Conservation (phyloP, 2,888 invertebrate species). For the Aphrophora alni region DNA sequence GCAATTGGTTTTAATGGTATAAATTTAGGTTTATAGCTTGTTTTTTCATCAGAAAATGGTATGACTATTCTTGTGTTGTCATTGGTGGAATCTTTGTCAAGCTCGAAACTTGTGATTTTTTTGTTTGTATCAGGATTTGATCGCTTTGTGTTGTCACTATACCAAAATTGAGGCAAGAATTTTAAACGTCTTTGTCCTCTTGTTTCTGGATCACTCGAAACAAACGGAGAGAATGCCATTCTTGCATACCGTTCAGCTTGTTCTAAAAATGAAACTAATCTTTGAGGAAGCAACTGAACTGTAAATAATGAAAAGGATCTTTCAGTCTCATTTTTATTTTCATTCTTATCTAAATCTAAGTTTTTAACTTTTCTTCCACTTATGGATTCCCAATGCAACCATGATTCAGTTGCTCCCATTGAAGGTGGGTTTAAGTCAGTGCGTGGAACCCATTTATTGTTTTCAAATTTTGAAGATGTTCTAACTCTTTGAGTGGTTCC, state of each 20-base stretch:
- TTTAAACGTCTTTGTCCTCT: conserved; percentile 36
- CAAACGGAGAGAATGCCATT: conserved; percentile 58
- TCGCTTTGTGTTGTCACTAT: conserved; percentile 1
- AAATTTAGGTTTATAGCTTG: conserved; percentile 32
- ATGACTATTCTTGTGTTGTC: conserved; percentile 24
- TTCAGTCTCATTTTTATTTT: neutral
- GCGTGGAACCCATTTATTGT: conserved; percentile 53
- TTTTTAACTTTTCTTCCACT: conserved; percentile 40
- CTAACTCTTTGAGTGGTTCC: conserved; percentile 58
- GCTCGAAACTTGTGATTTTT: neutral
- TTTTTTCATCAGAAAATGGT: conserved; percentile 24
- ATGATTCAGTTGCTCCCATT: conserved; percentile 50
- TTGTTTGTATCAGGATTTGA: conserved; percentile 16
- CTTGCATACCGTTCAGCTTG: conserved; percentile 83
- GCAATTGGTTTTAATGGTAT: conserved; percentile 27
- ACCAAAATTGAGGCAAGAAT: conserved; percentile 39
- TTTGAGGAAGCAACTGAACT: conserved; percentile 78
- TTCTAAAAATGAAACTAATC: conserved; percentile 78
- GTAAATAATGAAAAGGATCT: conserved; percentile 36
- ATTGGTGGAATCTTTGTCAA: neutral
- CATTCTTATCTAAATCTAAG: conserved; percentile 39
- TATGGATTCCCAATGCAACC: conserved; percentile 49
- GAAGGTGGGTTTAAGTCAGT: conserved; percentile 52
- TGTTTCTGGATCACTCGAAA: conserved; percentile 30
- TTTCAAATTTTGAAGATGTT: conserved; percentile 35